Evolutionary conservation across 1,140 invertebrate genomes (phyloP).

Genomic region (Uloborus diversus): DNA sequence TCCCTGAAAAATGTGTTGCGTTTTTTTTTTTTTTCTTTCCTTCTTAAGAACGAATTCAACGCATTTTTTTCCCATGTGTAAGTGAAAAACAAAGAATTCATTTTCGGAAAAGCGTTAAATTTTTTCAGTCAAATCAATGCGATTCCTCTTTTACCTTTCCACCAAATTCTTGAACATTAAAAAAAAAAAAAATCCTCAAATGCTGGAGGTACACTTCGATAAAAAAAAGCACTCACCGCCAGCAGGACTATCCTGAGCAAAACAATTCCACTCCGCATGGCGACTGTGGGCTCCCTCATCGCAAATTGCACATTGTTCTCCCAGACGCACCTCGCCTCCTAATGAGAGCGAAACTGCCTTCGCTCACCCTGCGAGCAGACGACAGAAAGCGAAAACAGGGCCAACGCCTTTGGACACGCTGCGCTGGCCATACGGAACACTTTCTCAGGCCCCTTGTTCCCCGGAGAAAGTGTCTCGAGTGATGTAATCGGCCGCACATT

Average conservation of each 20-base stretch:
- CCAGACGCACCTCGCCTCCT: background rate
- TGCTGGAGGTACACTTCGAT: background rate
- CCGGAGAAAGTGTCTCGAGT: background rate
- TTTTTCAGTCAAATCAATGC: no score
- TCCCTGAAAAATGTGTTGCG: no score
- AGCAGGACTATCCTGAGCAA: conserved; percentile 31
- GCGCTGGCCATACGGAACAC: conserved; percentile 32
- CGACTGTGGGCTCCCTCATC: background rate
- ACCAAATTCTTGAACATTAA: no score
- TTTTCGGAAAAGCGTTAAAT: no score
- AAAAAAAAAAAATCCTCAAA: background rate
- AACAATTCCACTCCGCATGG: conserved; percentile 4
- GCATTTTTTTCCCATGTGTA: no score
- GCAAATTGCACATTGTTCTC: conserved; percentile 18
- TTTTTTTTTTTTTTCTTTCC: no score
- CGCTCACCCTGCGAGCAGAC: background rate
- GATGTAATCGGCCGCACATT: background rate
- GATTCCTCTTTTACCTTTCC: no score
- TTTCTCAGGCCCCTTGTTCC: background rate
- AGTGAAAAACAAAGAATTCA: no score
- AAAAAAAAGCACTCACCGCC: conserved; percentile 26
- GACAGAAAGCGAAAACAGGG: conserved; percentile 20
- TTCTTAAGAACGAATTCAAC: no score
- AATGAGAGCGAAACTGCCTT: conserved; percentile 8
- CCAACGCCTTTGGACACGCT: conserved; percentile 32